Evolutionary conservation across 2,113 vertebrate species (phyloP).

Genomic region (Promerops cafer): DNA sequence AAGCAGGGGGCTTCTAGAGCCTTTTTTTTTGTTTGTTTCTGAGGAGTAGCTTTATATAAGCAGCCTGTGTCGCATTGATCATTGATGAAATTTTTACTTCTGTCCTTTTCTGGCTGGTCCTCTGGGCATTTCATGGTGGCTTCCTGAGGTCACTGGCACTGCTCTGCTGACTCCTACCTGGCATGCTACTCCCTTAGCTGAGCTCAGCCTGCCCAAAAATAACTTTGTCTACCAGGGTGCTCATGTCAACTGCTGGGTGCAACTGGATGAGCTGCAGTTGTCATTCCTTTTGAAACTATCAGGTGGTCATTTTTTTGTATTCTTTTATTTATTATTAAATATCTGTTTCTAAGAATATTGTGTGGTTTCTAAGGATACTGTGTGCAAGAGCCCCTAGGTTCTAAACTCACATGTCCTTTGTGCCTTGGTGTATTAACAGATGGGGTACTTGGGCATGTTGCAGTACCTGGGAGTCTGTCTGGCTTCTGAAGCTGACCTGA

Average conservation of each 20-base stretch:
- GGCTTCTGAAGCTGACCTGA: background rate
- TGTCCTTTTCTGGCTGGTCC: background rate
- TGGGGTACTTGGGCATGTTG: background rate
- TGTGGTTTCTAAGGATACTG: background rate
- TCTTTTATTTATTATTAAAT: background rate
- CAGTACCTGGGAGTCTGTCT: background rate
- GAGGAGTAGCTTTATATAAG: background rate
- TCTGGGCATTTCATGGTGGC: background rate
- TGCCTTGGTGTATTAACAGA: background rate
- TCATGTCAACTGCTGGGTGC: background rate
- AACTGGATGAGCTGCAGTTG: background rate
- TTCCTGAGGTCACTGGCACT: background rate
- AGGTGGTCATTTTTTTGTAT: background rate
- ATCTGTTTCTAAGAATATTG: background rate
- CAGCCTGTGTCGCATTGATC: background rate
- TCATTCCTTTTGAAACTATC: background rate
- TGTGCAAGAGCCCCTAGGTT: background rate
- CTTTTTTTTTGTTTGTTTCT: background rate
- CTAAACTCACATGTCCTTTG: background rate
- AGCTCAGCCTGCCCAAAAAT: background rate
- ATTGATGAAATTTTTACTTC: rapidly evolving
- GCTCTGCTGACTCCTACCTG: background rate
- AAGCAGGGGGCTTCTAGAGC: background rate
- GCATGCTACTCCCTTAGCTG: rapidly evolving
- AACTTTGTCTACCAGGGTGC: background rate